A percentile compares a stretch with the other conserved stretches of the same genome.
phyloP scores from a whole-genome alignment of 2,797 vertebrate genomes.

The Sylvia borin region DNA sequence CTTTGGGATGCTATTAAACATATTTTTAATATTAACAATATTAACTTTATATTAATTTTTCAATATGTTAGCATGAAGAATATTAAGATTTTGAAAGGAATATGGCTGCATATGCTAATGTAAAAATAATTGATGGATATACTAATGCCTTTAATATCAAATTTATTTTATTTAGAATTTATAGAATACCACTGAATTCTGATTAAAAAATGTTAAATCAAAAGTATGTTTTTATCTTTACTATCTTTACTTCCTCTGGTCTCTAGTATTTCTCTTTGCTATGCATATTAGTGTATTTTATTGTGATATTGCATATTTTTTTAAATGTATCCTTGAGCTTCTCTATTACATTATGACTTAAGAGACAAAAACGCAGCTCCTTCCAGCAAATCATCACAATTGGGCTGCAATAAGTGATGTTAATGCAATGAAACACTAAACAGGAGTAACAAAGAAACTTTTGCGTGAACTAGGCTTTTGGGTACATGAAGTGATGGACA shows the following conservation, averaged over 20 bases:
- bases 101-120: neutral
- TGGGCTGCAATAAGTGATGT: neutral
- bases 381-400: neutral
- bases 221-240: neutral
- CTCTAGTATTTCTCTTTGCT: neutral
- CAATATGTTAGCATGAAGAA: neutral
- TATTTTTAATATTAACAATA: neutral
- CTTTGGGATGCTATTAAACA: neutral
- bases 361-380: neutral
- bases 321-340: neutral
- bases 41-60: neutral
- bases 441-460: neutral
- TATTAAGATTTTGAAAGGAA: neutral
- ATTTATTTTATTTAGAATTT: neutral
- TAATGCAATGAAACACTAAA: neutral
- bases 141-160: neutral
- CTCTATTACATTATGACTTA: neutral
- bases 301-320: neutral
- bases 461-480: neutral
- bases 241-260: neutral
- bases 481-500: too few species aligned
- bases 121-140: neutral
- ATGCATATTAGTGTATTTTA: neutral
- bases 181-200: neutral
- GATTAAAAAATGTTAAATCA: neutral